Evolutionary conservation across 1,140 invertebrate genomes (phyloP), one percentile per base, ranked within the genome.

Genomic region (Epicauta chinensis): DNA sequence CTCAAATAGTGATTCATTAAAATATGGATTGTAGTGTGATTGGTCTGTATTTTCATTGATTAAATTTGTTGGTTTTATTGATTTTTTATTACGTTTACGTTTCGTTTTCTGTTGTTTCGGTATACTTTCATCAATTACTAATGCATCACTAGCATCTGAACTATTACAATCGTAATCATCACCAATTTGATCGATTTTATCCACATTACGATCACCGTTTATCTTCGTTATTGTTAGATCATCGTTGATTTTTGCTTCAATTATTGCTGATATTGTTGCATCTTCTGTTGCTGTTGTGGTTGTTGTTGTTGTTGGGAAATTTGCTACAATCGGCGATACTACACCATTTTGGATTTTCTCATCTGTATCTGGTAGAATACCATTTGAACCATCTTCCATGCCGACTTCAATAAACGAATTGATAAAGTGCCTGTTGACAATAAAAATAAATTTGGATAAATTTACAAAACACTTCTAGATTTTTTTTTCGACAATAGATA

Each of bases 311-410:
- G n/a, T n/a, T n/a, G n/a, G 23, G 35, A 13, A 47, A 38, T 47
- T 47, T 39, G 66, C 64, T 65, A 68, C 68, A 48, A 55, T 56
- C 29, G 55, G 46, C 30, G 41, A 38, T 32, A 54, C 52, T 55
- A 55, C 59, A 48, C 58, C 61, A 60, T 62, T 61, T 51, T 49
- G 56, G 55, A n/a, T n/a, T n/a, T n/a, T n/a, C n/a, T n/a, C n/a
- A n/a, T n/a, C n/a, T n/a, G n/a, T n/a, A n/a, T n/a, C n/a, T n/a
- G n/a, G n/a, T n/a, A n/a, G n/a, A n/a, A n/a, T n/a, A n/a, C n/a
- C n/a, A n/a, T n/a, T n/a, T 49, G 60, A 60, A 59, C 59, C 70
- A 69, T 70, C 62, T 70, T 69, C 70, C 68, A 70, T 71, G 39
- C 63, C 69, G n/a, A n/a, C n/a, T n/a, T n/a, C n/a, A n/a, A n/a